Base-by-base conservation (phyloP, 2,113 vertebrate species). In the Emydura subglobosa region DNA sequence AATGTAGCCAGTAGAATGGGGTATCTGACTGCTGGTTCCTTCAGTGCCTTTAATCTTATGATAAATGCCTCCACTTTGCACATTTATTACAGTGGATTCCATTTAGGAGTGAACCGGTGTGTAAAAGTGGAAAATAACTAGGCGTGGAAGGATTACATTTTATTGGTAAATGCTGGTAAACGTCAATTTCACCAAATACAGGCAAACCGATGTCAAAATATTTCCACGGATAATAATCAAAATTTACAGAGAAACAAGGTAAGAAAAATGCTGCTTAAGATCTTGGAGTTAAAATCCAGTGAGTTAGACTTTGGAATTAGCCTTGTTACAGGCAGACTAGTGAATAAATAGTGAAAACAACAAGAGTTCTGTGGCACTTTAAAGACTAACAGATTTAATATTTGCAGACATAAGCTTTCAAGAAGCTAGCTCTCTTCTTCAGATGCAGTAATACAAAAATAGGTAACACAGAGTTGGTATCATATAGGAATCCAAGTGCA, bases 51-150 rank as follows among this genome's bases (percentile, higher is more conserved):
- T 87, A 47, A 78, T 83, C 65, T 24, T 83, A 76, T 59, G 94
- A 93, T 96, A 95, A 92, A 91, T 2, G 49, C 47, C 72, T 44
- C 81, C 86, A 82, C 82, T 87, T 68, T 51, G 4, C 61, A 57
- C 3, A 74, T 55, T 76, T 76, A 83, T 76, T 42, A 76, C 5
- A n/a, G 65, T 44, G 74, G 12, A 7, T 93, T 86, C 79, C 91
- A 57, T 39, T 42, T 54, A 79, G 59, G 47, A 61, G 14, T 13
- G 3, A 82, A 42, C 10, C 39, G 25, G 51, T 53, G 54, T 83
- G 31, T 39, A 57, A 79, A 83, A 76, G 39, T 76, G 22, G 39
- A 76, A 44, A 39, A 25, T 25, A 76, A 68, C 16, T n/a, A 68
- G 34, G 34, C 4, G 19, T n/a, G 61, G 61, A n/a, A 68, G 34